Percentiles rank a stretch among this genome's conserved stretches.
These are phyloP conservation scores for Scolopax rusticola DNA, from an alignment of 2,797 vertebrate species.

Conservation along the genomic window DNA sequence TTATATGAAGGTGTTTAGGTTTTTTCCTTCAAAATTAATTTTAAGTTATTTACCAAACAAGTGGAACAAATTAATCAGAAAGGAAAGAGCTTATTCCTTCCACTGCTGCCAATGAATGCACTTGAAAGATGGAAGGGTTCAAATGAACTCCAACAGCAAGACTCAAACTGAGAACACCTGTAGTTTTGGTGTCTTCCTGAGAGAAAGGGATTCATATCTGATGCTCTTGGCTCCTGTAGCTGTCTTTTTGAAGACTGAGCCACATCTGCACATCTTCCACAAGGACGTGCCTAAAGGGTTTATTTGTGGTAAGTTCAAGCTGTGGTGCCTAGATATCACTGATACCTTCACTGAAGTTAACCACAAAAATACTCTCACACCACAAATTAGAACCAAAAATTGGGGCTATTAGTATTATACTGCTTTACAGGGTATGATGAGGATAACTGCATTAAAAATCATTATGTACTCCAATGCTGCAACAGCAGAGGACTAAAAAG, in stretches of 20 bases:
- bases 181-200: neutral
- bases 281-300: neutral
- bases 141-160: neutral
- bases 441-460: neutral
- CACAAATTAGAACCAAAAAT: neutral
- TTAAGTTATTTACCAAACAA: neutral
- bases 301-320: neutral
- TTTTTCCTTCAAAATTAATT: neutral
- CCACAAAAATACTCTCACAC: neutral
- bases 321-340: neutral
- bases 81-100: neutral
- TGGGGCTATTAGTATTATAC: neutral
- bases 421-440: neutral
- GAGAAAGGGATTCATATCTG: neutral
- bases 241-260: neutral
- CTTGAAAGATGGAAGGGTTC: neutral
- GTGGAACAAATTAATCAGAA: neutral
- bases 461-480: rapidly evolving
- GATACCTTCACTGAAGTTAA: neutral
- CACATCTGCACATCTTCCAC: neutral
- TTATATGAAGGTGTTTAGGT: rapidly evolving
- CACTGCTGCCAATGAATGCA: neutral
- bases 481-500: neutral
- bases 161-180: neutral
- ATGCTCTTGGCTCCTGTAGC: neutral